These are phyloP conservation scores for Nomada lathburiana DNA, from an alignment of 2,888 invertebrate species.

Conservation along the genomic window DNA sequence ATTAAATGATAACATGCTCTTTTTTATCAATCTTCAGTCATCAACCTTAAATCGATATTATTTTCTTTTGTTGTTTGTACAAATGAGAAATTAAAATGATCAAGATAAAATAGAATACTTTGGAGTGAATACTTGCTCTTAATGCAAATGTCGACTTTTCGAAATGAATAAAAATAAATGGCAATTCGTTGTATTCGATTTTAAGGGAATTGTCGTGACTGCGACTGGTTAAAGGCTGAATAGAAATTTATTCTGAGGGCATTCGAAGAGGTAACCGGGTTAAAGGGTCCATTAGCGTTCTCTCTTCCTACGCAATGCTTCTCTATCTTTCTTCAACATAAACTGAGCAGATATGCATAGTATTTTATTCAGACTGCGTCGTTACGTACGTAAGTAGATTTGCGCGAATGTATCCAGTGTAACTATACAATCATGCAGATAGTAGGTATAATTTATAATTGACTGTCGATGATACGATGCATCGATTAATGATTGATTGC, in stretches of 20 bases:
- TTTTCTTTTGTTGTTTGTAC: too few species aligned
- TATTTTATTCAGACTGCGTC: slow-evolving; percentile 43
- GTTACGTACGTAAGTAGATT: slow-evolving; percentile 10
- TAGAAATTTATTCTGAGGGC: slow-evolving; percentile 73
- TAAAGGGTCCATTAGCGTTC: slow-evolving; percentile 51
- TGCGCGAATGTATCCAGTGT: slow-evolving; percentile 4
- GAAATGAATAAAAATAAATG: neutral
- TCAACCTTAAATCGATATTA: too few species aligned
- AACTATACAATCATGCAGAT: neutral
- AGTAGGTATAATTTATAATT: neutral
- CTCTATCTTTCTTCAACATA: slow-evolving; percentile 1
- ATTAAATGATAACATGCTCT: too few species aligned
- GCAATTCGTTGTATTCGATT: neutral
- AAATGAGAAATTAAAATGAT: too few species aligned
- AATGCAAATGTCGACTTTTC: slow-evolving; percentile 13
- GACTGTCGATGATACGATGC: neutral
- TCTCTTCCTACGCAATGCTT: neutral
- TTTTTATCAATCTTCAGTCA: too few species aligned
- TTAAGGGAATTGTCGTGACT: slow-evolving; percentile 31
- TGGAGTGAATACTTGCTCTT: neutral
- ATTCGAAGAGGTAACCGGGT: slow-evolving; percentile 49
- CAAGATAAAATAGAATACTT: too few species aligned
- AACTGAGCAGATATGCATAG: slow-evolving; percentile 9
- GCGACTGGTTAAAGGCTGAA: slow-evolving; percentile 30
- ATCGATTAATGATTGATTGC: neutral